Conservation (phyloP, 1,140 invertebrate species). For the Calosoma granatense region DNA sequence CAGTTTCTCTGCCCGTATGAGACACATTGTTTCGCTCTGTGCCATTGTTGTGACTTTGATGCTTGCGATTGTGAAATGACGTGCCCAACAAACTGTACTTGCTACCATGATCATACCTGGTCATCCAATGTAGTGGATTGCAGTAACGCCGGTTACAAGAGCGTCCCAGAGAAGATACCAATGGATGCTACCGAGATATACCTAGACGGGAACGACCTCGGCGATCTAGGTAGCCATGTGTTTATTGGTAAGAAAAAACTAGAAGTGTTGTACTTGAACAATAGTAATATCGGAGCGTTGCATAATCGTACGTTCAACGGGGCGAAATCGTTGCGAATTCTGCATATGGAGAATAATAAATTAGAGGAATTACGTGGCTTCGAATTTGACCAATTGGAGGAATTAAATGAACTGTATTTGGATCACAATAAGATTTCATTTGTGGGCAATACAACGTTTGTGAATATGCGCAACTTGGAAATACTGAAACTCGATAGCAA, state of each 20-base stretch:
- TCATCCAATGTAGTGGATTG: conserved; percentile 84
- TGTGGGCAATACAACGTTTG: conserved; percentile 68
- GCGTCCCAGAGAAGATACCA: conserved; percentile 66
- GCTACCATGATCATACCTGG: conserved; percentile 87
- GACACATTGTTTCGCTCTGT: conserved; percentile 79
- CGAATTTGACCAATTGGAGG: conserved; percentile 63
- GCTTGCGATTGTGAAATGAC: conserved; percentile 89
- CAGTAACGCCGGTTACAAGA: conserved; percentile 58
- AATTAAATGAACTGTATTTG: conserved; percentile 69
- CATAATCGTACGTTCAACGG: conserved; percentile 80
- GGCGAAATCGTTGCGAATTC: conserved; percentile 56
- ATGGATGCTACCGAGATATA: conserved; percentile 88
- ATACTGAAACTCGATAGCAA: conserved; percentile 72
- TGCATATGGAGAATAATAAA: conserved; percentile 76
- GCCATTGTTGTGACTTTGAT: conserved; percentile 84
- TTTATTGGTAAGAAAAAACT: conserved; percentile 83
- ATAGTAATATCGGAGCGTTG: conserved; percentile 66
- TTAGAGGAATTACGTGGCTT: conserved; percentile 61
- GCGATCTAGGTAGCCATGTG: conserved; percentile 67
- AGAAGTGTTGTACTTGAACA: conserved; percentile 70
- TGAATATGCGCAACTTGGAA: conserved; percentile 58
- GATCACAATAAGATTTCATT: conserved; percentile 65
- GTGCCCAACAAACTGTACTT: conserved; percentile 75
- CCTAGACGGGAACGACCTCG: conserved; percentile 75
- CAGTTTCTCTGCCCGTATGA: conserved; percentile 81